Base-by-base conservation (phyloP, 1,140 invertebrate species). In the Drosophila teissieri region DNA sequence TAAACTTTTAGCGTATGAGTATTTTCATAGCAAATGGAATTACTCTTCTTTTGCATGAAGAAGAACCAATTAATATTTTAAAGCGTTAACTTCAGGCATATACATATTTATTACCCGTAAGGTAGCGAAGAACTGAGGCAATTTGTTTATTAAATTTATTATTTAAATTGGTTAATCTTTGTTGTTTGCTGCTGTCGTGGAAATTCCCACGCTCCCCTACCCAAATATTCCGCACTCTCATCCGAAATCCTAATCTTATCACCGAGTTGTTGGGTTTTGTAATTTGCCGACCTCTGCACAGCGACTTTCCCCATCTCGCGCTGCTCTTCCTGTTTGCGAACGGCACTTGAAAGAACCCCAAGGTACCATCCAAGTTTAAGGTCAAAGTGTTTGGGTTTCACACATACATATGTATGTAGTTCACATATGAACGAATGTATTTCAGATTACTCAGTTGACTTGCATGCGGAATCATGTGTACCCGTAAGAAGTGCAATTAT, bases 231-330 rank as follows among this genome's bases (percentile, higher is more conserved):
- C 14, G 6, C 8, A 19, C 45, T 46, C 34, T 22, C 24, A 17
- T 54, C 22, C 65, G 2, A 53, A 74, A 57, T 68, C 56, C 46
- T 81, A 45, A 84, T 85, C 78, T 86, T 84, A 84, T 84, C 80
- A 63, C 48, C 42, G 8, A 10, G n/a, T 1, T 17, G 49, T 49
- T 15, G 11, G 31, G 39, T 45, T 48, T 55, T 57, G 34, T 49
- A 76, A 49, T 36, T n/a, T 61, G 36, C 70, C 61, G 53, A 46
- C 52, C 52, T 27, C 6, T 37, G 27, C 14, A 31, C 44, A 44
- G 42, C 37, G 27, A 53, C 53, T 60, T 31, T 68, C 57, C n/a
- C 46, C 24, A 48, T 31, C 12, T 48, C 22, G 2, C 22, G n/a
- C 7, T 7, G 14, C 10, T 11, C 17, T 51, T 46, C 45, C 27